Evolutionary conservation across 2,797 vertebrate species (phyloP).

Genomic region (Pseudochaenichthys georgianus): DNA sequence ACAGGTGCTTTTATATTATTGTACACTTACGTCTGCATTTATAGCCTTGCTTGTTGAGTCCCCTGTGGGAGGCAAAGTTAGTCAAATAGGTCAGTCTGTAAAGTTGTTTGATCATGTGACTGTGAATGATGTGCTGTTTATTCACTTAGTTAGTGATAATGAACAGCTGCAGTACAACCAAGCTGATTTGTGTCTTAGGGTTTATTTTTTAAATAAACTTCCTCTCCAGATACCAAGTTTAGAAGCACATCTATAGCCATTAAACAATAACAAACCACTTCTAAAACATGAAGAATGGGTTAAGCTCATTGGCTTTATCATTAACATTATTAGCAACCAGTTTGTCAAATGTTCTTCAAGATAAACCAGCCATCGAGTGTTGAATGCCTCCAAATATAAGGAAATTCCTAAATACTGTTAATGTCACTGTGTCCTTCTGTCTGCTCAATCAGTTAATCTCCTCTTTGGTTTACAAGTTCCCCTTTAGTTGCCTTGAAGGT

Average conservation of each 20-base stretch:
- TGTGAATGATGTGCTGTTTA: constrained; percentile 17
- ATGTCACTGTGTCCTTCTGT: background rate
- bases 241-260: constrained; percentile 8
- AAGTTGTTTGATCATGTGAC: constrained; percentile 37
- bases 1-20: background rate
- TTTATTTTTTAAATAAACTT: constrained; percentile 16
- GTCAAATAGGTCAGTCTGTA: constrained; percentile 17
- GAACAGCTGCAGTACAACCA: background rate
- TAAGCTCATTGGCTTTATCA: background rate
- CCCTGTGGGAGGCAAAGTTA: constrained; percentile 76
- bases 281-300: background rate
- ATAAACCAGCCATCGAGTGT: background rate
- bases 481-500: background rate
- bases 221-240: constrained; percentile 19
- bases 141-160: constrained; percentile 17
- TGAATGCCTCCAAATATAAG: constrained; percentile 4
- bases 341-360: background rate
- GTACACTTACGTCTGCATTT: constrained; percentile 87
- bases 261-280: background rate
- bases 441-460: constrained; percentile 11
- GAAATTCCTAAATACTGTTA: constrained; percentile 7
- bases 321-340: background rate
- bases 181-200: constrained; percentile 11
- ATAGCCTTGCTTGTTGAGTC: constrained; percentile 89
- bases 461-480: constrained; percentile 18